Evolutionary conservation across 2,797 vertebrate genomes (phyloP).

Genomic region (Channallabes apus): DNA sequence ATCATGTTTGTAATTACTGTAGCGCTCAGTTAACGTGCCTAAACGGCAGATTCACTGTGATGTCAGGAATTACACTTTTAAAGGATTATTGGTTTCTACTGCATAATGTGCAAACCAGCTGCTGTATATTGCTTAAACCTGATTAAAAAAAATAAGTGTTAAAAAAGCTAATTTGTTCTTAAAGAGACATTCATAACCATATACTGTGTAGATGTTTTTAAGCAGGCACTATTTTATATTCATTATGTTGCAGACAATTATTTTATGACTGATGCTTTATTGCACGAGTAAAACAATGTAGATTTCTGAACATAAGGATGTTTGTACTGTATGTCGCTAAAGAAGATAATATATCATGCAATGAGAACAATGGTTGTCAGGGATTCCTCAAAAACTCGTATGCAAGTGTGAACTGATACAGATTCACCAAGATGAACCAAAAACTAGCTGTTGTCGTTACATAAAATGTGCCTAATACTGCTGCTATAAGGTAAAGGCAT

Average conservation of each 20-base stretch:
- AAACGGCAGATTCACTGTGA: background rate
- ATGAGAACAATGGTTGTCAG: background rate
- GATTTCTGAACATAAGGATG: background rate
- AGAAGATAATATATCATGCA: background rate
- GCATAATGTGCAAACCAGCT: background rate
- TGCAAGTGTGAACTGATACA: background rate
- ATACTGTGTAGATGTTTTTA: background rate
- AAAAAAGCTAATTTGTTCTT: background rate
- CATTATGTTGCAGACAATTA: background rate
- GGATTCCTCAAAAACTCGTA: background rate
- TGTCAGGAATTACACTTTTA: background rate
- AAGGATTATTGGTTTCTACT: background rate
- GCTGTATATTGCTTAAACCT: background rate
- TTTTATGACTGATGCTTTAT: background rate
- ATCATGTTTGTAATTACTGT: background rate
- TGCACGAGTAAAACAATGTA: background rate
- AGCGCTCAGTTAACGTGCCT: background rate
- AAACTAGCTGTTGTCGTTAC: background rate
- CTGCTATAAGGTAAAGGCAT: background rate
- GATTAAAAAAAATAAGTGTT: background rate
- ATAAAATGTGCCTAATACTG: background rate
- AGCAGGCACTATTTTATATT: background rate
- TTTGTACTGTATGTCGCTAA: background rate
- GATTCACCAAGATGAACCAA: background rate
- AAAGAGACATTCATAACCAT: background rate